A percentile compares a stretch with the other conserved stretches of the same genome.
Conservation (phyloP, 2,888 invertebrate species). For the Sinelater perroti region DNA sequence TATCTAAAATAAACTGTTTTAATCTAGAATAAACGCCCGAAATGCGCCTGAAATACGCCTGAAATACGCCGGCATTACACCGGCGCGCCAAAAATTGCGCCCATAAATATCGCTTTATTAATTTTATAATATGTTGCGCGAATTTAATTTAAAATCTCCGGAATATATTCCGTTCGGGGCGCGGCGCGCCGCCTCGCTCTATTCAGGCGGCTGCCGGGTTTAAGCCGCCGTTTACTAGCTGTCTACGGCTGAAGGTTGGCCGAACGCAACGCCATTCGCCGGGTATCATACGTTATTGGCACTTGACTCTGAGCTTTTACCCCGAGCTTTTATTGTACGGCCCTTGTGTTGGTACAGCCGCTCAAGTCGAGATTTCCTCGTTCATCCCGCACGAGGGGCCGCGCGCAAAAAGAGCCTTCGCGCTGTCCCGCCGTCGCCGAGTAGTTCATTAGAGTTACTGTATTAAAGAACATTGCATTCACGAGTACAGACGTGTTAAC, state of each 20-base stretch:
- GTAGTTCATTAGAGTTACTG: conserved; percentile 37
- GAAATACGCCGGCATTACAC: conserved; percentile 57
- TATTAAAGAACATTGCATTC: conserved; percentile 36
- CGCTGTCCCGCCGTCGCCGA: conserved; percentile 30
- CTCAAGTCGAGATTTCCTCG: conserved; percentile 27
- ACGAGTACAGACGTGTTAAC: conserved; percentile 33
- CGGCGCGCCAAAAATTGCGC: conserved; percentile 61
- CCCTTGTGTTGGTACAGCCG: conserved; percentile 40
- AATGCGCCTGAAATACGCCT: no score
- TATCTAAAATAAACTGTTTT: conserved; percentile 64
- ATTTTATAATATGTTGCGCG: conserved; percentile 61
- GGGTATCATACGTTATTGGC: conserved; percentile 46
- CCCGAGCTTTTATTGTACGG: conserved; percentile 45
- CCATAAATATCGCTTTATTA: conserved; percentile 63
- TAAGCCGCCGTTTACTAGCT: conserved; percentile 23
- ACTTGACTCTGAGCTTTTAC: conserved; percentile 45
- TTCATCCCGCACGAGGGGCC: conserved; percentile 2
- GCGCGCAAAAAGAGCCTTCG: conserved; percentile 15
- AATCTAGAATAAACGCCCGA: conserved; percentile 62
- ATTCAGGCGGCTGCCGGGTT: conserved; percentile 28
- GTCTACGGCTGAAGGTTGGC: conserved; percentile 28
- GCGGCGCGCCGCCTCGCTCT: conserved; percentile 27
- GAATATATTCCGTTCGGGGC: conserved; percentile 42
- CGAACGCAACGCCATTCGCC: conserved; percentile 30
- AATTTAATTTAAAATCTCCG: conserved; percentile 54